A percentile compares a stretch with the other conserved stretches of the same genome.
These are phyloP conservation scores for Eonycteris spelaea DNA, from an alignment of 2,113 vertebrate genomes.

Conservation along the genomic window DNA sequence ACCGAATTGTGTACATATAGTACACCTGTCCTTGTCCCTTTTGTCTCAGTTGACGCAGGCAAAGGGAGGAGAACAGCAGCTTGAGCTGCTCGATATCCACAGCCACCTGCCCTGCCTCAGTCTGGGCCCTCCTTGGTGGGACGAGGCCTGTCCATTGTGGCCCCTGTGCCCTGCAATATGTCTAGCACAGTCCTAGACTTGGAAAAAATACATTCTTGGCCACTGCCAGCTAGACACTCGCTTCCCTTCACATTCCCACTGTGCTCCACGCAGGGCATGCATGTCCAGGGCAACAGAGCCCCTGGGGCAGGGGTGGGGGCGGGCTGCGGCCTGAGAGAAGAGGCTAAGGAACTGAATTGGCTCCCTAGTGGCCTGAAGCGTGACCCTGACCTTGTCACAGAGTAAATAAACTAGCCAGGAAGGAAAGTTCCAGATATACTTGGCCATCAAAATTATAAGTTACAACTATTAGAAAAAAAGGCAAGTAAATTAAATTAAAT, in stretches of 20 bases:
- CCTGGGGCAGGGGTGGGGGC: not conserved
- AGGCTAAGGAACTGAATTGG: not conserved
- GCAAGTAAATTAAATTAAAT: not conserved
- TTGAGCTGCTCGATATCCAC: rapidly evolving
- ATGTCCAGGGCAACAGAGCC: not conserved
- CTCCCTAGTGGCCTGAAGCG: not conserved
- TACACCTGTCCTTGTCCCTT: not conserved
- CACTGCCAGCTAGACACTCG: not conserved
- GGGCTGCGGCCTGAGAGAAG: not conserved
- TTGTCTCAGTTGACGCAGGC: not conserved
- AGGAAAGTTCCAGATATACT: not conserved
- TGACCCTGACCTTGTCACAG: not conserved
- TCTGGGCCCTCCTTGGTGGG: no score
- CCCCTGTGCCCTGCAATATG: not conserved
- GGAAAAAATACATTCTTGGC: not conserved
- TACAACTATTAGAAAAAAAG: not conserved
- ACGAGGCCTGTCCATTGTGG: rapidly evolving
- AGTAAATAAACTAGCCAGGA: not conserved
- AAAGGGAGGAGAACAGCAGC: not conserved
- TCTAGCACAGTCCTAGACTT: not conserved
- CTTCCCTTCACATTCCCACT: not conserved
- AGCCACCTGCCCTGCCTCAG: not conserved
- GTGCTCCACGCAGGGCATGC: not conserved
- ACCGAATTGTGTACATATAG: no score
- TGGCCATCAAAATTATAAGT: not conserved